Conservation (phyloP, 2,888 invertebrate genomes). For the Seladonia tumulorum region DNA sequence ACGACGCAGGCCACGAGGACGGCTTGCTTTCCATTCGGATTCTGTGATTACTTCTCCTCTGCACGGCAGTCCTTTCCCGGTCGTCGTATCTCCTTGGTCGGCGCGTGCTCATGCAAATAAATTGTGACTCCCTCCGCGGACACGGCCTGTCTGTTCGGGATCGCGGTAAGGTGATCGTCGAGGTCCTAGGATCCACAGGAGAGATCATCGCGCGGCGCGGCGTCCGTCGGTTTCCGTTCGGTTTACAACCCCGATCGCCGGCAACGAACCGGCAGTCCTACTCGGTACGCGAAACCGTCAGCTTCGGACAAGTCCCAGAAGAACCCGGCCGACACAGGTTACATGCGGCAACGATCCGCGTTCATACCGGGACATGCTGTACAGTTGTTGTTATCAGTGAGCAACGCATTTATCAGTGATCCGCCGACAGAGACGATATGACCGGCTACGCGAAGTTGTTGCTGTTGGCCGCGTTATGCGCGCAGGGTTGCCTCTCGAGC, state of each 20-base stretch:
- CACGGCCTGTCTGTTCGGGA: neutral
- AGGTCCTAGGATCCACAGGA: neutral
- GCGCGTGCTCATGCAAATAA: conserved; percentile 32
- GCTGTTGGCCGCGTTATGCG: neutral
- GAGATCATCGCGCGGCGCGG: neutral
- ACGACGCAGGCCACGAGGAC: conserved; percentile 39
- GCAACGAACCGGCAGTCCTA: neutral
- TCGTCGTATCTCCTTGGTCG: conserved; percentile 65
- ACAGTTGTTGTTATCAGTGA: neutral
- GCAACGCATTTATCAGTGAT: neutral
- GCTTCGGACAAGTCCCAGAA: neutral
- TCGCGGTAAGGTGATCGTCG: conserved; percentile 8
- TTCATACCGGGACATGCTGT: neutral
- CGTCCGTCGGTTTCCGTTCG: neutral
- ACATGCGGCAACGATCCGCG: neutral
- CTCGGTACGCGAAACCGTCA: conserved; percentile 7
- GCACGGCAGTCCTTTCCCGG: conserved; percentile 67
- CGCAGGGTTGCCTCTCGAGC: neutral
- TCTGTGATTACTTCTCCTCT: conserved; percentile 66
- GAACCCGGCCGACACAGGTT: neutral
- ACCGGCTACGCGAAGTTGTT: neutral
- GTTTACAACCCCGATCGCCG: neutral
- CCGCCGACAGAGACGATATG: neutral
- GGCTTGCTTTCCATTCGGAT: conserved; percentile 72
- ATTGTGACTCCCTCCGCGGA: conserved; percentile 3